A percentile compares a stretch with the other conserved stretches of the same genome.
Evolutionary conservation across 2,797 vertebrate species (phyloP).

Genomic region (Sebastolobus altivelis): DNA sequence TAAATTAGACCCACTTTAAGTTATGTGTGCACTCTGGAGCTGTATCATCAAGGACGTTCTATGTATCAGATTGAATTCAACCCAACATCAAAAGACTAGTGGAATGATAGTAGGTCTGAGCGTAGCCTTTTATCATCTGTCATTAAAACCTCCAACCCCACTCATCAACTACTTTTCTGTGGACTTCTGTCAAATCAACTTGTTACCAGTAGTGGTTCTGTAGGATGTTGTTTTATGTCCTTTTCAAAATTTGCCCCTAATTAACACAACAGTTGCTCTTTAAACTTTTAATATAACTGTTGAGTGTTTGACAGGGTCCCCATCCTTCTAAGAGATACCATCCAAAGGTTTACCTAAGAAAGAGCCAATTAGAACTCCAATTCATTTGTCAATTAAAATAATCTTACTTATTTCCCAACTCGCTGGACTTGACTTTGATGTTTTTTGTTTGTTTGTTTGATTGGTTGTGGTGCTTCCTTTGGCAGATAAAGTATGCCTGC

Average conservation of each 20-base stretch:
- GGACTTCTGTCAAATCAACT: neutral
- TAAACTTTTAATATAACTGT: neutral
- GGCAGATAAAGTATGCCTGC: slow-evolving; percentile 50
- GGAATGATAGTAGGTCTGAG: neutral
- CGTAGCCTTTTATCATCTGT: neutral
- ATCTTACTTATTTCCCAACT: slow-evolving; percentile 55
- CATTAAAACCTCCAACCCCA: neutral
- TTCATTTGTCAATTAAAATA: slow-evolving; percentile 75
- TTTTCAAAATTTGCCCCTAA: neutral
- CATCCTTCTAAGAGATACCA: slow-evolving; percentile 37
- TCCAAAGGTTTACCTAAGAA: slow-evolving; percentile 60
- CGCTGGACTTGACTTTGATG: slow-evolving; percentile 60
- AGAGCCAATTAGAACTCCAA: slow-evolving; percentile 62
- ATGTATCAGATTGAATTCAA: slow-evolving; percentile 21
- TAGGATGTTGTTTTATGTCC: neutral
- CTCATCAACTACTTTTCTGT: neutral
- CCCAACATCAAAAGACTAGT: slow-evolving; percentile 16
- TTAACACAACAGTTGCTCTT: neutral
- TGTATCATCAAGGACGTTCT: neutral
- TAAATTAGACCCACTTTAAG: slow-evolving; percentile 19
- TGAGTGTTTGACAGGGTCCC: neutral
- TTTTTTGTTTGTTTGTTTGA: slow-evolving; percentile 65
- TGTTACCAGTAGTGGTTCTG: neutral
- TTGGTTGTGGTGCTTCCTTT: slow-evolving; percentile 38
- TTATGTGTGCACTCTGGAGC: neutral